These are phyloP conservation scores for Drosophila arizonae DNA, from an alignment of 1,140 invertebrate genomes.

Conservation along the genomic window DNA sequence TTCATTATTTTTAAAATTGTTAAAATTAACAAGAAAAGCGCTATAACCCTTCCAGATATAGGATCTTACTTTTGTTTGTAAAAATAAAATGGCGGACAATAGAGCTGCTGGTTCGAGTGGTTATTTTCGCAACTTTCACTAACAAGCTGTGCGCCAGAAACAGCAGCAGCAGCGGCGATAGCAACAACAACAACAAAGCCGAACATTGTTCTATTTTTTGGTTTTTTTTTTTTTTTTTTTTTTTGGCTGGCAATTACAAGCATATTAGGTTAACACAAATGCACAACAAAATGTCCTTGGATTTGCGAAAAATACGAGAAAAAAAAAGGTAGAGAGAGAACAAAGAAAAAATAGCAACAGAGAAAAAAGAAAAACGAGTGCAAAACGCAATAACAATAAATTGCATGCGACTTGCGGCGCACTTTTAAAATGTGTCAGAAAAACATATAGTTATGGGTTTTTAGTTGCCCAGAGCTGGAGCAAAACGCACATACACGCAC, in stretches of 20 bases:
- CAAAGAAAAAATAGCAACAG: slow-evolving; percentile 4
- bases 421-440: slow-evolving; percentile 76
- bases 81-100: slow-evolving; percentile 27
- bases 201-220: slow-evolving; percentile 45
- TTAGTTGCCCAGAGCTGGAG: slow-evolving; percentile 52
- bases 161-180: slow-evolving; percentile 19
- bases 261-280: slow-evolving; percentile 70
- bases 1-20: too few species aligned
- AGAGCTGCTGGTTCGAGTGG: slow-evolving; percentile 28
- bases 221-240: slow-evolving; percentile 22
- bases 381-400: slow-evolving; percentile 74
- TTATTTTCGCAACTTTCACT: slow-evolving; percentile 55
- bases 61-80: slow-evolving; percentile 10
- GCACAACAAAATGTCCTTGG: slow-evolving; percentile 68
- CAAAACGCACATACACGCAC: not conserved
- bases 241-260: slow-evolving; percentile 57
- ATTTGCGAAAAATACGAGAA: slow-evolving; percentile 37
- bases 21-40: too few species aligned
- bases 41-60: not conserved
- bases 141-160: slow-evolving; percentile 51
- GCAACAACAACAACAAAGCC: slow-evolving; percentile 17
- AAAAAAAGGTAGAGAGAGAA: not conserved
- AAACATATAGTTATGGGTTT: slow-evolving; percentile 76
- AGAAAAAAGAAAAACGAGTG: slow-evolving; percentile 39
- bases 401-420: slow-evolving; percentile 67